Base-by-base conservation (phyloP, 2,113 vertebrate species). In the Megaleporinus macrocephalus region DNA sequence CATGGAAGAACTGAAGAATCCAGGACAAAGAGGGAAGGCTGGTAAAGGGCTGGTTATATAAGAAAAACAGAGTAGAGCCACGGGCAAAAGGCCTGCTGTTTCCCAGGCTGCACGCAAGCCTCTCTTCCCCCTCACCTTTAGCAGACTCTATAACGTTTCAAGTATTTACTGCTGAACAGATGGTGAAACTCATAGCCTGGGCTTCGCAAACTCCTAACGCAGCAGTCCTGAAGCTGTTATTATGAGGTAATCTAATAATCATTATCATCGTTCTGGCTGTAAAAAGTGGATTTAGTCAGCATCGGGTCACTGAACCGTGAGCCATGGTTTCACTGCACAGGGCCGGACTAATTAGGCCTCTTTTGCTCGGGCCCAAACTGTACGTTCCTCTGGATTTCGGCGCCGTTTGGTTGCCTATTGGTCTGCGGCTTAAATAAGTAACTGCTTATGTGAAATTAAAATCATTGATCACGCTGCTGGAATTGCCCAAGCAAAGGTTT, bases 191-290 rank as follows among this genome's bases (percentile, higher is more conserved):
- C 65, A 20, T 27, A 57, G 15, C 16, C 51, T 11, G 26, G 51
- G 53, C 65, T 22, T 24, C 41, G 65, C 4, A 41, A 41, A 57
- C 29, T 78, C 47, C 76, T 9, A 41, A 69, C 49, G 27, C 41
- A 5, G 5, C 49, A 78, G 57, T 69, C 49, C 20, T 24, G 62
- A 53, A 36, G 29, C 30, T 4, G 49, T 53, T 30, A 66, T 68
- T 77, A 51, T 22, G 65, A 30, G 6, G 11, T 53, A 57, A 66
- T 70, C 49, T 79, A 69, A 79, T 57, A 57, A 41, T 79, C n/a
- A 15, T 57, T 69, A 27, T 44, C 22, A 41, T 69, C 41, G 63
- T 69, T 69, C 65, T 65, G 65, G 24, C 41, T 41, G 65, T 57
- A 26, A 69, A 57, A 30, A 24, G 49, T 2, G 5, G 14, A 57